Conservation (phyloP, 2,888 invertebrate species). For the Patella pellucida region DNA sequence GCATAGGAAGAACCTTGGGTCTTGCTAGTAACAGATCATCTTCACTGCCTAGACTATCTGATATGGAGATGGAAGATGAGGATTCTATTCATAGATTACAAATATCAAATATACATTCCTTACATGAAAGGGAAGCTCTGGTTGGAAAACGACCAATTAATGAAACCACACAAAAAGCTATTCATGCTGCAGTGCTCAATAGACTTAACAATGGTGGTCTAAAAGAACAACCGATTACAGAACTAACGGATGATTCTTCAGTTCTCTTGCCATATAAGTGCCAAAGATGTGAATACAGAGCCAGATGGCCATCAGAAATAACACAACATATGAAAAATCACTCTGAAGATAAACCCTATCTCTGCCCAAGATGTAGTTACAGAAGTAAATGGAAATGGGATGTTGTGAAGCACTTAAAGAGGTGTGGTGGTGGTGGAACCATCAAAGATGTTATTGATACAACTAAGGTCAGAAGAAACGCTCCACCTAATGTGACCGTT, state of each 20-base stretch:
- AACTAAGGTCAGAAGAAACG: constrained; percentile 49
- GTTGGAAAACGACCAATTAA: constrained; percentile 29
- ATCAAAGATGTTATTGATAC: constrained; percentile 69
- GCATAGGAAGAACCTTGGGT: constrained; percentile 23
- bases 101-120: constrained; percentile 1
- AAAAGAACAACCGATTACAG: constrained; percentile 14
- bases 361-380: constrained; percentile 69
- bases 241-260: constrained; percentile 19
- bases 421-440: constrained; percentile 74
- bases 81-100: constrained; percentile 21
- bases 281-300: constrained; percentile 68
- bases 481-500: constrained; percentile 65
- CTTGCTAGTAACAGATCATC: constrained; percentile 36
- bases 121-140: constrained; percentile 20
- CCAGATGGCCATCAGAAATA: constrained; percentile 71
- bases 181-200: constrained; percentile 41
- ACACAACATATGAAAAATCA: constrained; percentile 72
- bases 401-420: constrained; percentile 69
- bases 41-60: constrained; percentile 30
- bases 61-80: constrained; percentile 18
- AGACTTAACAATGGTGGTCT: constrained; percentile 21
- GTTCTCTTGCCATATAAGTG: constrained; percentile 67
- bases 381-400: constrained; percentile 72
- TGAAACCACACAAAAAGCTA: constrained; percentile 35
- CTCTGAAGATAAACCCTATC: constrained; percentile 69